Conservation (phyloP, 2,888 invertebrate genomes). For the Amorpha juglandis region DNA sequence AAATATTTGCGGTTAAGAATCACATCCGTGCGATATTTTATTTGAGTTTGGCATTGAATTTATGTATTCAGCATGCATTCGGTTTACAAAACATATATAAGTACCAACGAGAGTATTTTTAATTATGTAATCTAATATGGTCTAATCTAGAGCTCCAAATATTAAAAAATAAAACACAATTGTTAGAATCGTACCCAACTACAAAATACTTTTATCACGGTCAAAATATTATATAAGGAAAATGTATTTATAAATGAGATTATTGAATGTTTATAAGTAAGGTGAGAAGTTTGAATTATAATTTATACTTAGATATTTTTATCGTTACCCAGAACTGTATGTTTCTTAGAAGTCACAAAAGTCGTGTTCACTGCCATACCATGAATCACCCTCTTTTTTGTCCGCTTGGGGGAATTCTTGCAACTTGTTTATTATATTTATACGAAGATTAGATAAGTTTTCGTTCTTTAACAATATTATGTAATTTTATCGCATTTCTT, state of each 20-base stretch:
- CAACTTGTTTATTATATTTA: slow-evolving; percentile 19
- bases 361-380: slow-evolving; percentile 24
- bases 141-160: too few species aligned
- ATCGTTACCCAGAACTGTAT: slow-evolving; percentile 18
- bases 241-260: background rate
- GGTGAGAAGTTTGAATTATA: background rate
- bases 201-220: too few species aligned
- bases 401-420: slow-evolving; percentile 25
- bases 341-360: slow-evolving; percentile 31
- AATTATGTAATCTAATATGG: too few species aligned
- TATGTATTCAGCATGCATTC: background rate
- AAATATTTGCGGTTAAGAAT: slow-evolving; percentile 9
- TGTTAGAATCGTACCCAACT: too few species aligned
- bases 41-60: background rate
- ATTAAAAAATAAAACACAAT: too few species aligned
- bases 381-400: slow-evolving; percentile 42
- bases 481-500: slow-evolving; percentile 25
- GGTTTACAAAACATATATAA: background rate
- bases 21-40: background rate
- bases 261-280: background rate
- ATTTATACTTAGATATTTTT: slow-evolving; percentile 10
- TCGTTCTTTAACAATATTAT: slow-evolving; percentile 9
- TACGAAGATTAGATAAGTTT: slow-evolving; percentile 20
- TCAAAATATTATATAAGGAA: background rate
- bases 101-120: background rate